Percentiles rank a stretch among this genome's conserved stretches.
These are phyloP conservation scores for Mus minutoides DNA, from an alignment of 2,797 vertebrate genomes.

Conservation along the genomic window DNA sequence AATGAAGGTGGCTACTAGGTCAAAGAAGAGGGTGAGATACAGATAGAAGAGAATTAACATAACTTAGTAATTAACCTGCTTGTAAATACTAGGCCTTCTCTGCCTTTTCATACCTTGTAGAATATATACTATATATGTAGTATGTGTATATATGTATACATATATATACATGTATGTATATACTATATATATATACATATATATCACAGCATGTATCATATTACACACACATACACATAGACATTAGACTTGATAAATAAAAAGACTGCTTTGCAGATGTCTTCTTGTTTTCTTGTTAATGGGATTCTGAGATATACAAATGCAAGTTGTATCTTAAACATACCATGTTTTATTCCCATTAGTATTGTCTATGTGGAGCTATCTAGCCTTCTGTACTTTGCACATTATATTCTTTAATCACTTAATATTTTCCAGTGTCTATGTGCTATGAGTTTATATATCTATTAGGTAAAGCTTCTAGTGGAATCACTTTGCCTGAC, in stretches of 20 bases:
- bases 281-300: constrained; percentile 58
- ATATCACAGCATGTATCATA: not conserved
- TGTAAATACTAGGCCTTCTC: not conserved
- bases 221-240: not conserved
- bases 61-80: not conserved
- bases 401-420: not conserved
- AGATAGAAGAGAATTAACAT: not conserved
- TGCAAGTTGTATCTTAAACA: not conserved
- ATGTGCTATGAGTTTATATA: not conserved
- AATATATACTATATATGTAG: not conserved
- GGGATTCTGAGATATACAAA: not conserved
- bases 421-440: not conserved
- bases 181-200: no score
- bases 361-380: not conserved
- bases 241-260: not conserved
- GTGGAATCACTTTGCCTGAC: constrained; percentile 20
- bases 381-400: not conserved
- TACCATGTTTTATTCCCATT: not conserved
- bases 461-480: constrained; percentile 37
- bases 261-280: not conserved
- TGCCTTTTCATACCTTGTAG: not conserved
- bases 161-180: not conserved
- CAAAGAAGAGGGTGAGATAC: not conserved
- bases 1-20: not conserved
- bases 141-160: not conserved